A percentile compares a stretch with the other conserved stretches of the same genome.
Evolutionary conservation across 1,140 invertebrate genomes (phyloP).

Genomic region (Diorhabda elongata): DNA sequence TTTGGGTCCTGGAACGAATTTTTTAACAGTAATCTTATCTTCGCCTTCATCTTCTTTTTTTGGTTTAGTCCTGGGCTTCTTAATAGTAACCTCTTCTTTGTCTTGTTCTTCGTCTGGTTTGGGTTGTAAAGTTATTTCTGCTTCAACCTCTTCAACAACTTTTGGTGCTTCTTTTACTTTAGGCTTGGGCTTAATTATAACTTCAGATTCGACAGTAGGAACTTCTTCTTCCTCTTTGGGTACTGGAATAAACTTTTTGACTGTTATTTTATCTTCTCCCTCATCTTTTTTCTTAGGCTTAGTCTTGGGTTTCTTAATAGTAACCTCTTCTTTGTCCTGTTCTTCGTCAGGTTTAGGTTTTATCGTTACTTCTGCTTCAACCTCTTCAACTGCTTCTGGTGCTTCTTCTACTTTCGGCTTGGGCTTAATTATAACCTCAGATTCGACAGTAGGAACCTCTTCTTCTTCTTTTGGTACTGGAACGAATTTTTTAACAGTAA

Average conservation of each 20-base stretch:
- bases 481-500: slow-evolving; percentile 27
- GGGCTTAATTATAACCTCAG: slow-evolving; percentile 59
- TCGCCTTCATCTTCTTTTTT: slow-evolving; percentile 35
- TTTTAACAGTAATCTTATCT: slow-evolving; percentile 33
- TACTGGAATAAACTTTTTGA: slow-evolving; percentile 17
- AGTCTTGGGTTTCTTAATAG: slow-evolving; percentile 32
- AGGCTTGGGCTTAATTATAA: slow-evolving; percentile 19
- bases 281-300: slow-evolving; percentile 24
- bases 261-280: slow-evolving; percentile 15
- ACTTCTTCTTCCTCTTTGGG: slow-evolving; percentile 35
- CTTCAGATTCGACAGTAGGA: slow-evolving; percentile 28
- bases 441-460: slow-evolving; percentile 42
- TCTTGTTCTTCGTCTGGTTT: slow-evolving; percentile 30
- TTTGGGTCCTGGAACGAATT: slow-evolving; percentile 18
- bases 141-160: slow-evolving; percentile 20
- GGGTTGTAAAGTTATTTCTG: slow-evolving; percentile 28
- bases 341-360: slow-evolving; percentile 40
- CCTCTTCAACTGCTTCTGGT: slow-evolving; percentile 43
- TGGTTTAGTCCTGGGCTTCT: slow-evolving; percentile 26
- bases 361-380: slow-evolving; percentile 16
- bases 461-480: slow-evolving; percentile 16
- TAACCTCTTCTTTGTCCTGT: slow-evolving; percentile 44
- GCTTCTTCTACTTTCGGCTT: slow-evolving; percentile 50
- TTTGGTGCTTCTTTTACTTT: slow-evolving; percentile 26
- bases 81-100: slow-evolving; percentile 46